These are phyloP conservation scores for Lumbricus terrestris DNA, from an alignment of 2,888 invertebrate species.

Conservation along the genomic window DNA sequence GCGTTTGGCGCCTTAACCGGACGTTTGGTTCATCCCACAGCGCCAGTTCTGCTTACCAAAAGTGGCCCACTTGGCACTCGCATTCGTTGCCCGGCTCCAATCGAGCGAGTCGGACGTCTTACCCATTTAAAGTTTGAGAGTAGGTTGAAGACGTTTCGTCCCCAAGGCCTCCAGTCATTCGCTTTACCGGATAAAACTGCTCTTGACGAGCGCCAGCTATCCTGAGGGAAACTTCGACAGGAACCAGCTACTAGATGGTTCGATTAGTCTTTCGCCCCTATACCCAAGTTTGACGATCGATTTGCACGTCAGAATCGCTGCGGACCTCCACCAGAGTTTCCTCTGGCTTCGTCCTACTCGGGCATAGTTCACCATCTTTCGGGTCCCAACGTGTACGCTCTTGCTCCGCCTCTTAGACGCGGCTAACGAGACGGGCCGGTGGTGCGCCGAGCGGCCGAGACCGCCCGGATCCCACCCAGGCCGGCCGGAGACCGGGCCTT, in stretches of 20 bases:
- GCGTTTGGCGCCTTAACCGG: conserved; percentile 69
- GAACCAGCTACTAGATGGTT: conserved; percentile 78
- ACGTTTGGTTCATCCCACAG: conserved; percentile 76
- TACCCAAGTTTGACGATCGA: conserved; percentile 76
- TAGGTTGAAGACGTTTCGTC: conserved; percentile 69
- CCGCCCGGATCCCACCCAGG: conserved; percentile 34
- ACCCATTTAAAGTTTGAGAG: conserved; percentile 78
- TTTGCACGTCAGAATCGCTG: conserved; percentile 77
- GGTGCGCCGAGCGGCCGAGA: conserved; percentile 60
- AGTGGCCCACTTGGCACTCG: conserved; percentile 67
- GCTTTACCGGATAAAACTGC: conserved; percentile 58
- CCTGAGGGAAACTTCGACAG: conserved; percentile 75
- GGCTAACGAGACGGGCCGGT: conserved; percentile 63
- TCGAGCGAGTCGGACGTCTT: conserved; percentile 59
- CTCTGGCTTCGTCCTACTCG: conserved; percentile 71
- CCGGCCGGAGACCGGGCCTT: conserved; percentile 52
- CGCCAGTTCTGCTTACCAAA: conserved; percentile 79
- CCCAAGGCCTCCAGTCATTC: conserved; percentile 68
- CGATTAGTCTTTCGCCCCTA: conserved; percentile 71
- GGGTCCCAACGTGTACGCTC: conserved; percentile 70
- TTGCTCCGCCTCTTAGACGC: conserved; percentile 60
- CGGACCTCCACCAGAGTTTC: conserved; percentile 65
- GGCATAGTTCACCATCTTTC: conserved; percentile 75
- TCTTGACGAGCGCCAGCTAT: conserved; percentile 67
- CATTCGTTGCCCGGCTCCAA: conserved; percentile 61